Percentiles rank a stretch among this genome's conserved stretches.
phyloP scores from a whole-genome alignment of 1,140 invertebrate species.

The Stegodyphus dumicola region DNA sequence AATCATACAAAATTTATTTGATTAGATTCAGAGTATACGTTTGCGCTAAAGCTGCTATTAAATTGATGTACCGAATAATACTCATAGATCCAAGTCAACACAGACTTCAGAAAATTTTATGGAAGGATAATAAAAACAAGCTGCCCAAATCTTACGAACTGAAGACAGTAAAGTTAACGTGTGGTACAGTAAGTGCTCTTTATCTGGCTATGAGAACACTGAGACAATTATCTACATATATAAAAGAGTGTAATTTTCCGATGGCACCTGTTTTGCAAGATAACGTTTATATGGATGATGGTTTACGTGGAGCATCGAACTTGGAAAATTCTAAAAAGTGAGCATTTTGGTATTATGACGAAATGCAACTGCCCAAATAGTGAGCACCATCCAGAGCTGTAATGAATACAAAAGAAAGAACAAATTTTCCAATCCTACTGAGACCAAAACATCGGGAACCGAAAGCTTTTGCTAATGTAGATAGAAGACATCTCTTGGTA shows the following conservation, averaged over 20 bases:
- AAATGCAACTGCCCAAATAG: conserved; percentile 65
- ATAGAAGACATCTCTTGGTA: too few relatives aligned
- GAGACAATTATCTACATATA: neutral
- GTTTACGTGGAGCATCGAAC: neutral
- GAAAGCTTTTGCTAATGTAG: too few relatives aligned
- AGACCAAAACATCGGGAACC: neutral
- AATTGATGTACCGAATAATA: neutral
- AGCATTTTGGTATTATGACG: conserved; percentile 61
- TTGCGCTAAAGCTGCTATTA: neutral
- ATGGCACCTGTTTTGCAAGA: neutral
- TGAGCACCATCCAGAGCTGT: conserved; percentile 60
- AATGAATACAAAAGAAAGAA: conserved; percentile 53
- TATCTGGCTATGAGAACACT: neutral
- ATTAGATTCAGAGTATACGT: neutral
- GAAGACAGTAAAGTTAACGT: neutral
- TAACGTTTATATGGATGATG: neutral
- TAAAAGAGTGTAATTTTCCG: neutral
- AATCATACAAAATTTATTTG: conserved; percentile 24
- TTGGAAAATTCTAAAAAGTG: neutral
- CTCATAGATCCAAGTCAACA: neutral
- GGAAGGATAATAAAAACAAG: neutral
- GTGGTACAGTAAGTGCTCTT: neutral
- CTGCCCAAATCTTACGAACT: neutral
- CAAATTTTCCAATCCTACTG: conserved; percentile 46
- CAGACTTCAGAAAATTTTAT: neutral